Conservation (phyloP, 2,888 invertebrate genomes). For the Arrhopalites spinosus region DNA sequence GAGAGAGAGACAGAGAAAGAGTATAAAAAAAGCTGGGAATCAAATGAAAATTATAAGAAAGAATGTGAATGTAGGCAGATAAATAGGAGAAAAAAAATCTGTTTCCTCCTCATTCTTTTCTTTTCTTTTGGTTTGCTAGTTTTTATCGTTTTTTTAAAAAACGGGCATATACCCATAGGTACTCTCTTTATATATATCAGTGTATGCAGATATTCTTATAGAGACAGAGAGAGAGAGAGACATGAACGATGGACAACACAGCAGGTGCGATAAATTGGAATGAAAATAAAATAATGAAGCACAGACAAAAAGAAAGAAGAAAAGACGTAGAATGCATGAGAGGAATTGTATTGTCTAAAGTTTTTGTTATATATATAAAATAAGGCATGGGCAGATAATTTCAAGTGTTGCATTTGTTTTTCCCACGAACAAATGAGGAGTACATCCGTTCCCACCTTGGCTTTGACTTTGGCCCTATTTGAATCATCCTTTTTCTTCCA, state of each 20-base stretch:
- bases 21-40: background rate
- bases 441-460: constrained; percentile 7
- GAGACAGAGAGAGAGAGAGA: background rate
- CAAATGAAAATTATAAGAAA: too few relatives aligned
- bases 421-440: constrained; percentile 4
- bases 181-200: too few relatives aligned
- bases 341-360: background rate
- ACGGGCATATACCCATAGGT: too few relatives aligned
- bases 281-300: constrained; percentile 1
- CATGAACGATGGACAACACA: constrained; percentile 4
- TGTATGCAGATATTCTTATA: too few relatives aligned
- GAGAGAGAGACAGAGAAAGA: too few relatives aligned
- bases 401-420: constrained; percentile 10
- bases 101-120: too few relatives aligned
- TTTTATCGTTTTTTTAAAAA: too few relatives aligned
- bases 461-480: constrained; percentile 8
- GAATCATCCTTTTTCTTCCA: background rate
- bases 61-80: too few relatives aligned
- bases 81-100: too few relatives aligned
- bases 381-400: background rate
- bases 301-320: background rate
- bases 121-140: too few relatives aligned
- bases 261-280: constrained; percentile 13
- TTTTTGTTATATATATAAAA: background rate
- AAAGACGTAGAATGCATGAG: background rate